Percentiles rank a stretch among this genome's conserved stretches.
Conservation (phyloP, 2,888 invertebrate genomes). For the Mystacides longicornis region DNA sequence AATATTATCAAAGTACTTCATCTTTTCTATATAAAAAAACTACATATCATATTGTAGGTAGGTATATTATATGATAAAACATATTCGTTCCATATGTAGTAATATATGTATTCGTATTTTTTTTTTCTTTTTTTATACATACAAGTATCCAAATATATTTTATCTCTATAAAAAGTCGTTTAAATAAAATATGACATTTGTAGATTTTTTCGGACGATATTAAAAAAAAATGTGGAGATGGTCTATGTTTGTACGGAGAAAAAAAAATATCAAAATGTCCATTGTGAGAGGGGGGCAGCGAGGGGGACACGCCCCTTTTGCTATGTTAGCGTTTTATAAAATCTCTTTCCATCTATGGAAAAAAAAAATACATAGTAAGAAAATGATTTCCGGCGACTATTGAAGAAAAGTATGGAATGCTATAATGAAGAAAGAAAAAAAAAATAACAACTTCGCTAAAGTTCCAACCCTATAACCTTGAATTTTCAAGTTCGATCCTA, state of each 20-base stretch:
- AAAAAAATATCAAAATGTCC: background rate
- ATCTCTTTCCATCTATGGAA: background rate
- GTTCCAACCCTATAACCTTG: background rate
- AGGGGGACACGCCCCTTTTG: background rate
- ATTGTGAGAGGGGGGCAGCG: too few species aligned
- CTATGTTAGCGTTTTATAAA: background rate
- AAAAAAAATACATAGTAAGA: background rate
- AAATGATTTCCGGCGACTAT: background rate
- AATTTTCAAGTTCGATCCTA: background rate
- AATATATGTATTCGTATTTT: too few species aligned
- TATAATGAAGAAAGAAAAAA: background rate
- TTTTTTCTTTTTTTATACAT: too few species aligned
- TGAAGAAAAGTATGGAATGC: too few species aligned
- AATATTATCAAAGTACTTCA: too few species aligned
- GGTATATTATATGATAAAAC: too few species aligned
- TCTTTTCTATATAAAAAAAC: too few species aligned
- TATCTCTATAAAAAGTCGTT: background rate
- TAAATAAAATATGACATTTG: slow-evolving; percentile 1
- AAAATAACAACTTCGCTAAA: background rate
- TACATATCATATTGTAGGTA: too few species aligned
- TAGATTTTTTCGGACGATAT: background rate
- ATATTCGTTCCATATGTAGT: too few species aligned
- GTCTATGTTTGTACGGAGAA: background rate
- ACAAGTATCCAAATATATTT: too few species aligned
- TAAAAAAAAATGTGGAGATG: background rate